Evolutionary conservation across 2,797 vertebrate species (phyloP).

Genomic region (Sciurus vulgaris): DNA sequence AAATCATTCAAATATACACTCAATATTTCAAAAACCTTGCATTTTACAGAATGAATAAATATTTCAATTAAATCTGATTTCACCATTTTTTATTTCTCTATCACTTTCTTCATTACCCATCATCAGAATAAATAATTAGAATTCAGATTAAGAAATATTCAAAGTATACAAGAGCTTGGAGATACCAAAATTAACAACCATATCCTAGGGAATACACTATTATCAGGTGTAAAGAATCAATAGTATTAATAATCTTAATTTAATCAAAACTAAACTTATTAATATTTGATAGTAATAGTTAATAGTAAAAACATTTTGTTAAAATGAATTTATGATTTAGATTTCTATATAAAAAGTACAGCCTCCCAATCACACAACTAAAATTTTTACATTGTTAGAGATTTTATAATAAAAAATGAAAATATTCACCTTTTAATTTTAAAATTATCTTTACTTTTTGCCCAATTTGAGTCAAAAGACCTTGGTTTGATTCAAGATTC

Average conservation of each 20-base stretch:
- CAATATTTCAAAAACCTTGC: not conserved
- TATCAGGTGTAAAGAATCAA: not conserved
- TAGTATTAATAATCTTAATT: not conserved
- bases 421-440: constrained; percentile 9
- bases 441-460: not conserved
- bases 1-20: not conserved
- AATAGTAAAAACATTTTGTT: not conserved
- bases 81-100: not conserved
- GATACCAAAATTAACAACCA: not conserved
- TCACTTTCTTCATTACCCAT: not conserved
- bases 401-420: constrained; percentile 10
- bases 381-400: not conserved
- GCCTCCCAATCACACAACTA: not conserved
- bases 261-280: constrained; percentile 46
- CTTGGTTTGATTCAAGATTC: not conserved
- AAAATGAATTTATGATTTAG: not conserved
- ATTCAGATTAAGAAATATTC: constrained; percentile 1
- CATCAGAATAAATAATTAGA: not conserved
- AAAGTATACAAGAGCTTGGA: not conserved
- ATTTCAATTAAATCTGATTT: constrained; percentile 31
- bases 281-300: not conserved
- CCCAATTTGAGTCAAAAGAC: not conserved
- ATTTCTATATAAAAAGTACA: not conserved
- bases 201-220: not conserved
- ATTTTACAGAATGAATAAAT: constrained; percentile 23